phyloP scores from a whole-genome alignment of 2,113 vertebrate species.

The Australoheros scitulus region DNA sequence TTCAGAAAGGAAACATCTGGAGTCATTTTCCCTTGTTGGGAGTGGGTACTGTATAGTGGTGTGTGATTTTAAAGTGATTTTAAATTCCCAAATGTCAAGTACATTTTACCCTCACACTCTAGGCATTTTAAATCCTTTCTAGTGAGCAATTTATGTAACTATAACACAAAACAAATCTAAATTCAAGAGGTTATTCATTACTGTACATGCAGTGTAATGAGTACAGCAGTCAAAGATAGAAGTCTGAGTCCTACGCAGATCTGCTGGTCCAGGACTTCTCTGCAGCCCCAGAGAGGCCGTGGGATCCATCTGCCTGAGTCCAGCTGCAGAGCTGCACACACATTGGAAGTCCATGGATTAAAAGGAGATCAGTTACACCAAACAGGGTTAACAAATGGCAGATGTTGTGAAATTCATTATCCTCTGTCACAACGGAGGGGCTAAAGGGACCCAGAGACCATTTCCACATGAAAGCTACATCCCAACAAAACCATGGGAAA shows the following conservation, averaged over 20 bases:
- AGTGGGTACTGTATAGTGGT: neutral
- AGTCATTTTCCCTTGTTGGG: neutral
- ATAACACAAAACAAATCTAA: neutral
- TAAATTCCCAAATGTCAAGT: neutral
- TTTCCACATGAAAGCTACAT: conserved; percentile 72
- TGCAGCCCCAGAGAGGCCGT: conserved; percentile 46
- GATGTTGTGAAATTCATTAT: conserved; percentile 78
- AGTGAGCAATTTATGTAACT: neutral
- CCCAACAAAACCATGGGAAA: conserved; percentile 70
- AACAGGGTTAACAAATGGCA: conserved; percentile 76
- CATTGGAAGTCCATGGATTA: conserved; percentile 67
- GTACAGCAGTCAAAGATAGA: neutral
- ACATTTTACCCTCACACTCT: neutral
- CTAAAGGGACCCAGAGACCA: conserved; percentile 54
- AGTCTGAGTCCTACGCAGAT: neutral
- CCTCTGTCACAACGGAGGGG: conserved; percentile 70
- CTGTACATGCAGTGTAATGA: neutral
- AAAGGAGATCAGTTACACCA: conserved; percentile 74
- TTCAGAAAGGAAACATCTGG: neutral
- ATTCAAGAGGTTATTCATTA: neutral
- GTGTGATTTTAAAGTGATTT: neutral
- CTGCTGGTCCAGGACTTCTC: conserved; percentile 1
- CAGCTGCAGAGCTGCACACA: conserved; percentile 56
- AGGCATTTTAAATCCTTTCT: neutral
- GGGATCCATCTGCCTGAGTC: conserved; percentile 65